Evolutionary conservation across 2,797 vertebrate species (phyloP).

Genomic region (Enteromius mattozi): DNA sequence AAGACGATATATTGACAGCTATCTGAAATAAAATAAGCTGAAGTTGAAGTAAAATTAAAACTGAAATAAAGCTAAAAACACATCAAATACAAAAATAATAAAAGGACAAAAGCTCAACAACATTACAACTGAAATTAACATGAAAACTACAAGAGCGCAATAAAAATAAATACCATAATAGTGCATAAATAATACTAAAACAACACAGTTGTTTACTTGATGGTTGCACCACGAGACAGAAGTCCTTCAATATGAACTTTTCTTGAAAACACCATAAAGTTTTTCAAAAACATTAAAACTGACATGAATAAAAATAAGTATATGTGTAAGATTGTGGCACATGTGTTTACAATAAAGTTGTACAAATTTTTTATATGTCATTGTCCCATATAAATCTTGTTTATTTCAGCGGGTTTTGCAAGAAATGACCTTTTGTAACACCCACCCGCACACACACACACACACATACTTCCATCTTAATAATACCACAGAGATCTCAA

Average conservation of each 20-base stretch:
- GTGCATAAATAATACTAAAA: background rate
- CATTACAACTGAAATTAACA: background rate
- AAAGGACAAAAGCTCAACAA: background rate
- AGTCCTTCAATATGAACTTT: background rate
- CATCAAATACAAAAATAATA: background rate
- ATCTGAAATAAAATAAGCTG: background rate
- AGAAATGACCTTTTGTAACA: background rate
- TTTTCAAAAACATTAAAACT: background rate
- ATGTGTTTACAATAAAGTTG: background rate
- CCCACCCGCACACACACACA: background rate
- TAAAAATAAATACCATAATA: background rate
- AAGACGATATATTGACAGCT: background rate
- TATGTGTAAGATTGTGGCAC: no score
- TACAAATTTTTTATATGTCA: background rate
- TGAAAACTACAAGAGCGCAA: background rate
- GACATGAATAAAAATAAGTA: background rate
- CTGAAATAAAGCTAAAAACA: background rate
- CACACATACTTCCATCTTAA: background rate
- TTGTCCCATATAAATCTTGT: background rate
- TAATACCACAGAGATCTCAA: background rate
- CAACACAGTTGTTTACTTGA: background rate
- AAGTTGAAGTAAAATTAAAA: background rate
- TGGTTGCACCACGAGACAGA: background rate
- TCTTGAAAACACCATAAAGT: background rate
- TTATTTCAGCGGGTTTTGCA: conserved; percentile 4